phyloP scores from a whole-genome alignment of 2,797 vertebrate species.

The Enteromius trimaculatus region DNA sequence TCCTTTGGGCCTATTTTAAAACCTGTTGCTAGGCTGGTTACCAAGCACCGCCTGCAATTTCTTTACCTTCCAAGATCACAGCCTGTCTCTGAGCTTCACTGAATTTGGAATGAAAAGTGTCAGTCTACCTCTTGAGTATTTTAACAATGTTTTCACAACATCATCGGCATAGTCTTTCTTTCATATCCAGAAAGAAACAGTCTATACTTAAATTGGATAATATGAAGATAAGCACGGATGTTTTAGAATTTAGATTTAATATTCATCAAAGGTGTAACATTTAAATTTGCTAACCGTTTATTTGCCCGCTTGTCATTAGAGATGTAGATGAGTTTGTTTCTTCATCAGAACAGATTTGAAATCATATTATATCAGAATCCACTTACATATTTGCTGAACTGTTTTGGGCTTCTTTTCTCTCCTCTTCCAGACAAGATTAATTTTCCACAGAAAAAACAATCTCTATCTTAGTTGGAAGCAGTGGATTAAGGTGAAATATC shows the following conservation, averaged over 20 bases:
- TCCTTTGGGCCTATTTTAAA: conserved; percentile 58
- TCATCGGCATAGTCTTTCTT: not conserved
- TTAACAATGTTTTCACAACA: conserved; percentile 3
- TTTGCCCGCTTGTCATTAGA: not conserved
- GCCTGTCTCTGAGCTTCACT: conserved; percentile 31
- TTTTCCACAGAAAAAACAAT: not conserved
- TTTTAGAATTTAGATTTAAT: not conserved
- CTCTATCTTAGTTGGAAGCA: not conserved
- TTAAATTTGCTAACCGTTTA: not conserved
- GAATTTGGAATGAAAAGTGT: conserved; percentile 27
- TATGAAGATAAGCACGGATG: not conserved
- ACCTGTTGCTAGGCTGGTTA: conserved; percentile 61
- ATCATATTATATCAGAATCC: not conserved
- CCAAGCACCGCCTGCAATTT: conserved; percentile 41
- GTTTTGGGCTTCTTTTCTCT: not conserved
- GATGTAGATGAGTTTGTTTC: not conserved
- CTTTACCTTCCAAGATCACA: conserved; percentile 7
- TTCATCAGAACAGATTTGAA: not conserved
- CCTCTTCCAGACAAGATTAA: not conserved
- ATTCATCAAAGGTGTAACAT: not conserved
- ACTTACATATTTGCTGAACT: not conserved
- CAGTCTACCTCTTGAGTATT: conserved; percentile 4
- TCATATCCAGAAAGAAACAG: not conserved
- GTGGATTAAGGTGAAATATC: not conserved
- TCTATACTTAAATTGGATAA: not conserved